Base-by-base conservation (phyloP, 2,888 invertebrate genomes). In the Cylloceria caligata region DNA sequence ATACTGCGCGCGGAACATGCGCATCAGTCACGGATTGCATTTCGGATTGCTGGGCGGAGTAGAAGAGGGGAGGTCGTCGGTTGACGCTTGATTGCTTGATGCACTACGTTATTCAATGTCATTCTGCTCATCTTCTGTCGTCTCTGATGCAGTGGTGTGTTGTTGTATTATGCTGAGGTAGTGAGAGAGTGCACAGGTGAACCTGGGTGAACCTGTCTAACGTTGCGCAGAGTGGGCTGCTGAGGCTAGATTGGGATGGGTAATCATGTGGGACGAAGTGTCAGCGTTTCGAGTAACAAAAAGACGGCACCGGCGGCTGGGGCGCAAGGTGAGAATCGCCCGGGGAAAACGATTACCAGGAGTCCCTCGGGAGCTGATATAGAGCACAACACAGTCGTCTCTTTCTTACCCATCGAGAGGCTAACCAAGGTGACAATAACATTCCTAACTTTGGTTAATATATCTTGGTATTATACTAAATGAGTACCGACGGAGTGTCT, bases 331-430 rank as follows among this genome's bases (percentile, higher is more conserved):
- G 85, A 52, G 67, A 83, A 80, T 65, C 72, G 78, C 47, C 19
- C 78, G 49, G 71, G 60, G 6, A 93, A 94, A 85, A 94, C 94
- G 39, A 93, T 95, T 86, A 95, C 95, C 27, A 93, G 95, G 80
- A 95, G 95, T 64, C 94, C 95, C 34, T 96, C 96, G 30, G 95
- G 95, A 11, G 94, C 94, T 19, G 96, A 96, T 89, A 94, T 95
- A 69, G 95, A 94, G 88, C 95, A 95, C 87, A 94, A 94, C 88
- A 94, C 94, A 80, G 94, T 94, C 34, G 94, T 93, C 55, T 95
- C 95, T 73, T 94, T 97, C 91, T 93, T 96, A 85, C 96, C 97
- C 13, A 94, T 97, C 68, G 97, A 97, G 90, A 96, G 96, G 93
- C 93, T 97, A 67, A 95, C 96, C 83, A 96, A 97, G 94, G 96